A percentile compares a stretch with the other conserved stretches of the same genome.
These are phyloP conservation scores for Perizoma affinitatum DNA, from an alignment of 2,888 invertebrate species.

Conservation along the genomic window DNA sequence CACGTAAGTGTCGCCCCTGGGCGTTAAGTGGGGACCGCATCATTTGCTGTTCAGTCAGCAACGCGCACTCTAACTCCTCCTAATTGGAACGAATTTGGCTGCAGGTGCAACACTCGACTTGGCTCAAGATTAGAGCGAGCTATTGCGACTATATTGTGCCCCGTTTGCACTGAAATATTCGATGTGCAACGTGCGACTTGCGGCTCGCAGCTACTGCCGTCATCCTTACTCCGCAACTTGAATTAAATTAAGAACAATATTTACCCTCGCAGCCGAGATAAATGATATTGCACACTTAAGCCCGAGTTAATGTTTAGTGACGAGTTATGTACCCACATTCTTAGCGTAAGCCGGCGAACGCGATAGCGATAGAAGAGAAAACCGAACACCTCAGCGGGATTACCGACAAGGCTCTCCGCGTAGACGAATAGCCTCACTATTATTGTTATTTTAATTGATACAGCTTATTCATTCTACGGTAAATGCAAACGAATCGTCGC, in stretches of 20 bases:
- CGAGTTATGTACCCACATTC: constrained; percentile 76
- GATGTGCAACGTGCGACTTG: constrained; percentile 76
- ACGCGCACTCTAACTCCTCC: constrained; percentile 80
- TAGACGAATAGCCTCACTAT: constrained; percentile 54
- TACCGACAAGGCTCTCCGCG: constrained; percentile 55
- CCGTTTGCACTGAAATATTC: constrained; percentile 78
- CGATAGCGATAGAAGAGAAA: constrained; percentile 47
- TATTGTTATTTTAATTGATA: constrained; percentile 64
- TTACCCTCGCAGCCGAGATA: constrained; percentile 76
- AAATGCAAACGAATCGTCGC: constrained; percentile 67
- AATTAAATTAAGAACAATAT: constrained; percentile 84
- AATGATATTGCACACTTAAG: constrained; percentile 80
- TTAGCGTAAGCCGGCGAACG: constrained; percentile 63
- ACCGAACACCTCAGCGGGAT: constrained; percentile 49
- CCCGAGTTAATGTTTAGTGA: constrained; percentile 72
- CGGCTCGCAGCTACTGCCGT: constrained; percentile 59
- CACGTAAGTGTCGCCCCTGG: constrained; percentile 73
- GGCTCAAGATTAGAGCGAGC: constrained; percentile 82
- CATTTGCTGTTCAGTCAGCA: constrained; percentile 82
- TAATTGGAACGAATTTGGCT: constrained; percentile 84
- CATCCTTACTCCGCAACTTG: constrained; percentile 71
- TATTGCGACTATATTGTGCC: constrained; percentile 76
- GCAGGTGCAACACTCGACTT: constrained; percentile 82
- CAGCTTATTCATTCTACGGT: constrained; percentile 57
- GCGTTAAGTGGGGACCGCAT: constrained; percentile 80